Evolutionary conservation across 1,140 invertebrate genomes (phyloP), one percentile per base, ranked within the genome.

Genomic region (Zophobas morio): DNA sequence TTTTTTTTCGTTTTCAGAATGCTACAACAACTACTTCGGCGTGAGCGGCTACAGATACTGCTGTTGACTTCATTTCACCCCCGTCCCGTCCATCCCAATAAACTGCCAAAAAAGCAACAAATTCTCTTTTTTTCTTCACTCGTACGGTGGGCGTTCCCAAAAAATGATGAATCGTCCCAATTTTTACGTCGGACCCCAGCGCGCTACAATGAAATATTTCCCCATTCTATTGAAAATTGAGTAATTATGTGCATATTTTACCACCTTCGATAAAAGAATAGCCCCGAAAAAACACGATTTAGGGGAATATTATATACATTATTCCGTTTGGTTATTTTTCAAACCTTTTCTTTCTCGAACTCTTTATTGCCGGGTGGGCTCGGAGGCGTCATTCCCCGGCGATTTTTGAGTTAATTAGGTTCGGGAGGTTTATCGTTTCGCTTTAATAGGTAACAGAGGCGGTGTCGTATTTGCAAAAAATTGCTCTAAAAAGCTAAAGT

Each of bases 21-120:
- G 82, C 53, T 81, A 82, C 49, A 80, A 80, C 47, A 80, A 79
- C 60, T 82, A 79, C 53, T 79, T 76, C 53, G 80, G 82, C 1
- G 51, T 78, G 33, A 46, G 76, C 39, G 80, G 76, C 49, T 82
- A 81, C 47, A 79, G 82, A 20, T 82, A 73, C 51, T 73, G 49
- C 32, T 53, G 54, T 32, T 73, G 32, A 33, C 34, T 5, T 39
- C 47, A 54, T 37, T 6, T 51, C 35, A 54, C 39, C 36, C 36
- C 35, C 20, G 57, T 63, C 5, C 42, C 32, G 37, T 42, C 80
- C 70, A 76, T 76, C 35, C 6, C 63, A 63, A 51, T 78, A 73
- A 77, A 72, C 40, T 36, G 5, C 20, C 35, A 73, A 39, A 54
- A 71, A 54, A 46, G 36, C 53, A 76, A 54, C 42, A 49, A 63